These are phyloP conservation scores for Melikaiella ostensackeni DNA, from an alignment of 2,888 invertebrate species.

Conservation along the genomic window DNA sequence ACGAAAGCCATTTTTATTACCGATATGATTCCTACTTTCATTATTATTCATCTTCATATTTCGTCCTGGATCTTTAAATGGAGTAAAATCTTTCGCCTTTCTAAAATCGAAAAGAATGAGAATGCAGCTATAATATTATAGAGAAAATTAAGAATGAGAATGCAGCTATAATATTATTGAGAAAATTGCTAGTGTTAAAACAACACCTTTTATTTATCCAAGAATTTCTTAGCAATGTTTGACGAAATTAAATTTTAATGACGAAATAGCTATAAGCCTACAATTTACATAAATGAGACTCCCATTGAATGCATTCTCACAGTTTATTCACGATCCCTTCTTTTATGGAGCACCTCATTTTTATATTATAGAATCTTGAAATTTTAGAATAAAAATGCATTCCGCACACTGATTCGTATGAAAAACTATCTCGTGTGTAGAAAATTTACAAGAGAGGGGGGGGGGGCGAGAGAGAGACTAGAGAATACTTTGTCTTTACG, in stretches of 20 bases:
- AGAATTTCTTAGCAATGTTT: constrained; percentile 29
- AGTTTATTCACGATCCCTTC: neutral
- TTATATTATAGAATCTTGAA: neutral
- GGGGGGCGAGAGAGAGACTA: neutral
- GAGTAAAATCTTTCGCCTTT: constrained; percentile 11
- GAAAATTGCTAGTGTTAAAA: neutral
- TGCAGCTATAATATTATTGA: too few species aligned
- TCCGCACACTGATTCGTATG: neutral
- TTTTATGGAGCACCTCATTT: neutral
- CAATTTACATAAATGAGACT: constrained; percentile 25
- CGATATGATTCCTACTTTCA: constrained; percentile 49
- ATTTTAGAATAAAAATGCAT: neutral
- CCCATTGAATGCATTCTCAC: constrained; percentile 5
- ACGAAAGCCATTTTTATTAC: constrained; percentile 47
- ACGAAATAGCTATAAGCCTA: constrained; percentile 8
- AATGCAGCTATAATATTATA: constrained; percentile 7
- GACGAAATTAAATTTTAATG: constrained; percentile 31
- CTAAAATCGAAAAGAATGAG: constrained; percentile 1
- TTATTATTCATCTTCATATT: constrained; percentile 10
- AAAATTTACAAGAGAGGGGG: neutral
- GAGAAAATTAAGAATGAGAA: too few species aligned
- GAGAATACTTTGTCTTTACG: constrained; percentile 12
- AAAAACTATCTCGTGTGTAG: neutral
- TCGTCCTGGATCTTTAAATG: neutral
- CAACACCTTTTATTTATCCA: constrained; percentile 31